Base-by-base conservation (phyloP, 1,140 invertebrate genomes). In the Cheumatopsyche charites region DNA sequence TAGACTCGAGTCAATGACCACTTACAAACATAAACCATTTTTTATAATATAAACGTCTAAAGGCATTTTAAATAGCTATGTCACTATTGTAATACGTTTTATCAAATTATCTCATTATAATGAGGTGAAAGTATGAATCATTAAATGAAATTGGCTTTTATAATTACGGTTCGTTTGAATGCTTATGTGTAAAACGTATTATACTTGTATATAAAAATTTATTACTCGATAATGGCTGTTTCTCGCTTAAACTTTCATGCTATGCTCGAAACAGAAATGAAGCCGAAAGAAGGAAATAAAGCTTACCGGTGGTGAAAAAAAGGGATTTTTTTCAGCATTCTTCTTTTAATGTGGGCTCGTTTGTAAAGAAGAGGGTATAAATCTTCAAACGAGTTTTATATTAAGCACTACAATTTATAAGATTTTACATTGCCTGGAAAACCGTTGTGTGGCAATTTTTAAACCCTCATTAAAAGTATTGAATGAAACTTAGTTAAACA, bases 1-100 rank as follows among this genome's bases (percentile, higher is more conserved):
- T 63, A 7, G 62, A 42, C 26, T 42, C 17, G 62, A 42, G 62
- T 63, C 62, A 63, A 63, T 21, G 62, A 63, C 62, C 62, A 63
- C 62, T 15, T 15, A 41, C 29, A 43, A 63, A 42, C 23, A 55
- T 21, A 55, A 17, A 47, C 4, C 43, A 13, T 7, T 3, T 47
- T 3, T 47, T 47, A 3, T 4, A 36, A 36, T 36, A n/a, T n/a
- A n/a, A n/a, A 47, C 12, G 43, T 47, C 4, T 47, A 2, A 13
- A n/a, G 43, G 4, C 13, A 13, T 47, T 36, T 36, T 9, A 3
- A 36, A 36, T 9, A 9, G 29, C 3, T 36, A 3, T 3, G 3
- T 36, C 29, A 36, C 9, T 36, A 36, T 36, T n/a, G n/a, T n/a
- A n/a, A n/a, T n/a, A n/a, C n/a, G n/a, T n/a, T n/a, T n/a, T n/a